These are phyloP conservation scores for Acyrthosiphon pisum DNA, from an alignment of 1,140 invertebrate species.

Conservation along the genomic window DNA sequence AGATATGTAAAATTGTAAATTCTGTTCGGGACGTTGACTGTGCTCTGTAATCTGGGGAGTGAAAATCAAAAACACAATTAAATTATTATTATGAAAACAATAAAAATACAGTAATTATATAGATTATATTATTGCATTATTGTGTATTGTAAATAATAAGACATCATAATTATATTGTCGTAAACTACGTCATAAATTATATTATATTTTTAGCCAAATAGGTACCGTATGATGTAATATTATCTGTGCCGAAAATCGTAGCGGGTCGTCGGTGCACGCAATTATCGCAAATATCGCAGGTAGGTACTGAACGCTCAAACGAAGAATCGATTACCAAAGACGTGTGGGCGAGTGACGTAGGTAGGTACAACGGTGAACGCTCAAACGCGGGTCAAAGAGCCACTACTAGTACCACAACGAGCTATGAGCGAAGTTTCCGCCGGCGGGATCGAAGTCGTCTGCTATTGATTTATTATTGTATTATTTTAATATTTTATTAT, in stretches of 20 bases:
- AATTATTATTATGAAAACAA: background rate
- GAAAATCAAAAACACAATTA: background rate
- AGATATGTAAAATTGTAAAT: background rate
- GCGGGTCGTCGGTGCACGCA: background rate
- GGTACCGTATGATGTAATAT: background rate
- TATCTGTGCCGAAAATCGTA: background rate
- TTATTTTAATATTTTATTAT: background rate
- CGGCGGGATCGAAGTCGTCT: background rate
- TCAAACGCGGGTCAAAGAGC: background rate
- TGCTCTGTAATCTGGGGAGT: background rate
- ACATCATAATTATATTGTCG: background rate
- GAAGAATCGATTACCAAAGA: background rate
- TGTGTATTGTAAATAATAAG: background rate
- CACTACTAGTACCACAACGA: background rate
- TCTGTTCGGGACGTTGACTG: background rate
- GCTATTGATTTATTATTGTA: too few species aligned
- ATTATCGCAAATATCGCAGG: background rate
- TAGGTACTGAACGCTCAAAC: background rate
- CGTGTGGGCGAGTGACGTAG: background rate
- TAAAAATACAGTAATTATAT: background rate
- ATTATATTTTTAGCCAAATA: background rate
- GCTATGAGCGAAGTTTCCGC: background rate
- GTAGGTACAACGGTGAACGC: too few species aligned
- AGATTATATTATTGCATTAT: background rate
- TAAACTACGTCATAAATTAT: background rate